Evolutionary conservation across 2,113 vertebrate genomes (phyloP), one percentile per base, ranked within the genome.

Genomic region (Phoxinus phoxinus): DNA sequence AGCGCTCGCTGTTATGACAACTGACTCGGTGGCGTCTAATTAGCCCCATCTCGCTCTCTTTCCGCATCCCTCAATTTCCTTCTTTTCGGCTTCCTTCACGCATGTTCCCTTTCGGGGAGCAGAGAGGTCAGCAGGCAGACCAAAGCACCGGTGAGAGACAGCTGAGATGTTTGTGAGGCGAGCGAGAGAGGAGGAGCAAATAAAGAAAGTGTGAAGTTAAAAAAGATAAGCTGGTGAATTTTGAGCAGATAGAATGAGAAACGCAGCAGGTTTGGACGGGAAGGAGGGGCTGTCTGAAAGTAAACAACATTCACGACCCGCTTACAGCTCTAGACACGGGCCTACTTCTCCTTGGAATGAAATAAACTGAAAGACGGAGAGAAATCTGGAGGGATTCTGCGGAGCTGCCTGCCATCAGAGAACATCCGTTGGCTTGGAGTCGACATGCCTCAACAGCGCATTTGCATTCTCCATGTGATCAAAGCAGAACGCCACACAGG

Each of bases 381-480:
- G 78, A 63, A 72, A 53, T 53, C 41, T 86, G 71, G 76, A 71
- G 72, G 74, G 78, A 53, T 53, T 35, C 5, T 23, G 79, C 7
- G 12, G 65, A 82, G 58, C 77, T 81, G 72, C 27, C 74, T 71
- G 53, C 37, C 53, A 46, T 71, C 81, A 67, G 48, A 86, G 59
- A 69, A 74, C 59, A 74, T 86, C 59, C 23, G 30, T n/a, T 67
- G 25, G 32, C 53, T 86, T 73, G 30, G 32, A 74, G 53, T 25
- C 35, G 86, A 83, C 35, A 61, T 53, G 84, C 81, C 19, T 81
- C n/a, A 27, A 73, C 78, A 25, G 35, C 67, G 10, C 35, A 86
- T 88, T 85, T 85, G 82, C 76, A 77, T 86, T 84, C 72, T 83
- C 30, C 35, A 21, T 30, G 46, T 75, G 89, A 87, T 86, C 84